These are phyloP conservation scores for Columba guinea DNA, from an alignment of 2,797 vertebrate genomes.

Conservation along the genomic window DNA sequence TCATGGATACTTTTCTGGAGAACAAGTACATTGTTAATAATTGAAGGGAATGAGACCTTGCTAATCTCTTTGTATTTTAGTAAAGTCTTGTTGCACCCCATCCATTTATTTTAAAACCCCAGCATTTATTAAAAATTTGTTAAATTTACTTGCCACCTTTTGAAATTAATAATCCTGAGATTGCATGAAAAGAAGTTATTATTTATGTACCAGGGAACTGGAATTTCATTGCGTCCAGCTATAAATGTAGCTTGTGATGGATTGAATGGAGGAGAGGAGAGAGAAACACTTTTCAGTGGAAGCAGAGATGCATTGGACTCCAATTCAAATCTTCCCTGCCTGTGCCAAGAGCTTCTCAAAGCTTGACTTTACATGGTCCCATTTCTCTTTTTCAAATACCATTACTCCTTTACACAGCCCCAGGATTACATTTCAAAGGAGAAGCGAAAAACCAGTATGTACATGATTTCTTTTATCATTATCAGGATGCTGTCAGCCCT, in stretches of 20 bases:
- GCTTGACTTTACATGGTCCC: background rate
- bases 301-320: background rate
- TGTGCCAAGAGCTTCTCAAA: background rate
- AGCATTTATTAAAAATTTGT: constrained; percentile 34
- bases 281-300: background rate
- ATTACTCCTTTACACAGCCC: constrained; percentile 24
- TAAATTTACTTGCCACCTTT: constrained; percentile 3
- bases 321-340: background rate
- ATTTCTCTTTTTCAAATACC: constrained; percentile 27
- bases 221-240: background rate
- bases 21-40: constrained; percentile 78
- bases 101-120: constrained; percentile 53
- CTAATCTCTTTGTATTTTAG: constrained; percentile 73
- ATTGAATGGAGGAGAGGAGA: background rate
- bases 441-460: constrained; percentile 12
- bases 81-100: constrained; percentile 59
- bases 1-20: constrained; percentile 77
- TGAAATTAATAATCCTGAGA: constrained; percentile 4
- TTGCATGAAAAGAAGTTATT: background rate
- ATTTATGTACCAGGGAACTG: background rate
- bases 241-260: background rate
- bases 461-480: constrained; percentile 17
- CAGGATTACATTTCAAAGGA: constrained; percentile 34
- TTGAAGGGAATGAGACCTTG: constrained; percentile 69
- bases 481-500: background rate